A percentile compares a stretch with the other conserved stretches of the same genome.
phyloP scores from a whole-genome alignment of 2,888 invertebrate genomes.

The Coenonympha arcania region DNA sequence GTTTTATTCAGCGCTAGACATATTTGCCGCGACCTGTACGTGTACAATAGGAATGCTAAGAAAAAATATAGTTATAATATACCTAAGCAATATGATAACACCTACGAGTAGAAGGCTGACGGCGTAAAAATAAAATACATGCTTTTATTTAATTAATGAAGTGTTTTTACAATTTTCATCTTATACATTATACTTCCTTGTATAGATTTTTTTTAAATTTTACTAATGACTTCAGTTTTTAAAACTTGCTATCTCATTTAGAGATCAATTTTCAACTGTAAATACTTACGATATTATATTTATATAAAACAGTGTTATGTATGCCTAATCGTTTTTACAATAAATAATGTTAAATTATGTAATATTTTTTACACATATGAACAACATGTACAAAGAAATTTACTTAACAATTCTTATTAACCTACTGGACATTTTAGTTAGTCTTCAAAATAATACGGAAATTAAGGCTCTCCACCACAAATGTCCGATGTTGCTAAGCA shows the following conservation, averaged over 20 bases:
- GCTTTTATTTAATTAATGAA: too few species aligned
- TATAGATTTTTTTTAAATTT: not conserved
- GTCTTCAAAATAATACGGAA: not conserved
- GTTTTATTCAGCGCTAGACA: too few species aligned
- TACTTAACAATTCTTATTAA: slow-evolving; percentile 5
- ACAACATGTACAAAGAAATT: not conserved
- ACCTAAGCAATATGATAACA: not conserved
- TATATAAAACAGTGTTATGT: slow-evolving; percentile 5
- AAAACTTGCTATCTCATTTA: not conserved
- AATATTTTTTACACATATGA: not conserved
- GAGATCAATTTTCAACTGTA: not conserved
- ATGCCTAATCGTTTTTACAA: slow-evolving; percentile 2
- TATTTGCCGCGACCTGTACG: too few species aligned
- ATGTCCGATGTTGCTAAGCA: too few species aligned
- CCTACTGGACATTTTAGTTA: slow-evolving; percentile 9
- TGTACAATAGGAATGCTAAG: slow-evolving; percentile 4
- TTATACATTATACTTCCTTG: too few species aligned
- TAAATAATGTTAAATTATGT: not conserved
- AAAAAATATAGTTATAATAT: not conserved
- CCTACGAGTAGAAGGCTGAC: not conserved
- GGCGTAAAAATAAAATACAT: too few species aligned
- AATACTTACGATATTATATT: not conserved
- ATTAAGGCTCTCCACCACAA: too few species aligned
- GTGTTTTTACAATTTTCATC: too few species aligned
- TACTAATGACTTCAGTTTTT: not conserved